Evolutionary conservation across 2,113 vertebrate species (phyloP), one percentile per base, ranked within the genome.

Genomic region (Andinoacara biseriatus): DNA sequence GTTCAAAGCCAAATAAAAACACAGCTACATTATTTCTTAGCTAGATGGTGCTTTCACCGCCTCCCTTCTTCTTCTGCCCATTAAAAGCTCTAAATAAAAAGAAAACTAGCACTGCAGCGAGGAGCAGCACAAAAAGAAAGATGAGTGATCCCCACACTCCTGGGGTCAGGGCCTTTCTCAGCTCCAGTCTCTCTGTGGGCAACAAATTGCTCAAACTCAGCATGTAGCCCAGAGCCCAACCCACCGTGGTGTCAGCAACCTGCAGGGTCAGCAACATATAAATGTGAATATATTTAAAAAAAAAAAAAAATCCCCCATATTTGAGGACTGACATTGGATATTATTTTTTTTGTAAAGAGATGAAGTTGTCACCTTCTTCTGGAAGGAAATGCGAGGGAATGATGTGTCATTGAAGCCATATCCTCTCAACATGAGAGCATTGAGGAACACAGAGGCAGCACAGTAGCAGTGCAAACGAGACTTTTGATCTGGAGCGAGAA

Each of bases 221-320:
- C 97, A 99, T 97, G 94, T 98, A 99, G 54, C 98, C 98, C 85
- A 99, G 95, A 0, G 97, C 96, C 98, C 98, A 99, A 65, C 97
- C 97, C 0, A 98, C 75, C 0, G 96, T 96, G 0, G 95, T 63
- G 0, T 94, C 96, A 0, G 94, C 95, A 0, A 80, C 97, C 98
- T 99, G 94, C 0, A 77, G 65, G 56, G 65, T 31, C 62, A 87
- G 7, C n/a, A 80, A 31, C 33, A 80, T 31, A 40, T 38, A n/a
- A 29, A 33, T 72, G 26, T 72, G 26, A 31, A 72, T 33, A 54
- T 14, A 72, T n/a, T n/a, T n/a, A n/a, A n/a, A n/a, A n/a, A n/a
- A n/a, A n/a, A n/a, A n/a, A n/a, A n/a, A n/a, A n/a, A n/a, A n/a
- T n/a, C n/a, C n/a, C n/a, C n/a, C n/a, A n/a, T n/a, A 31, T 72